Base-by-base conservation (phyloP, 2,113 vertebrate genomes). In the Tricholaema leucomelas region DNA sequence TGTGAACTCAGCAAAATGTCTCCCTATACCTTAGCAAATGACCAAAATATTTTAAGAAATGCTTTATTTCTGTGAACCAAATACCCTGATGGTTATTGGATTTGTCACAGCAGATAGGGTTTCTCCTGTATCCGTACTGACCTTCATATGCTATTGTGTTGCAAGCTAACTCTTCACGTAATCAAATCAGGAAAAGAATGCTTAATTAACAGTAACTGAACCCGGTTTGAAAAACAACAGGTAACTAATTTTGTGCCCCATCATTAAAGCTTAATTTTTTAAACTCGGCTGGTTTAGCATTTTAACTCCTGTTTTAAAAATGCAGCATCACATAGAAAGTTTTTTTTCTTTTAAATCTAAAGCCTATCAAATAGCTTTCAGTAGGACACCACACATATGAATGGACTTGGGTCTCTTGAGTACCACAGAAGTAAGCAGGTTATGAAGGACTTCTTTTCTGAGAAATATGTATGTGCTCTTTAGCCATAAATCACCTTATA, bases 71-170 rank as follows among this genome's bases (percentile, higher is more conserved):
- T 96, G 55, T 89, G 94, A 96, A 93, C 89, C 74, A 85, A 96
- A 96, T 96, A 93, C 93, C 85, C 90, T 96, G 94, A 91, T 96
- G 81, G 85, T 97, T 97, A 97, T 92, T 96, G 76, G 93, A 97
- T 97, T 98, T 95, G 97, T 97, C 95, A 97, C 97, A 97, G 97
- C 52, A 60, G 92, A 96, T 97, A 97, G 91, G 71, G 84, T 98
- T 98, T 97, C 97, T 94, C 70, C 92, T 92, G 79, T 89, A 93
- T 74, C 92, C 36, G 8, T 69, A 64, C 81, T 95, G 95, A 95
- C 95, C 96, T 95, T 95, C 88, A 42, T 69, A 15, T 2, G 10
- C 87, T 94, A 66, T 96, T 94, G 56, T 73, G 78, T 91, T 96
- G 96, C 94, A 96, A 96, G 80, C 50, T 81, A 95, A 64, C 71